A percentile compares a stretch with the other conserved stretches of the same genome.
These are phyloP conservation scores for Zhuqinia jingwanae DNA, from an alignment of 2,888 invertebrate genomes.

Conservation along the genomic window DNA sequence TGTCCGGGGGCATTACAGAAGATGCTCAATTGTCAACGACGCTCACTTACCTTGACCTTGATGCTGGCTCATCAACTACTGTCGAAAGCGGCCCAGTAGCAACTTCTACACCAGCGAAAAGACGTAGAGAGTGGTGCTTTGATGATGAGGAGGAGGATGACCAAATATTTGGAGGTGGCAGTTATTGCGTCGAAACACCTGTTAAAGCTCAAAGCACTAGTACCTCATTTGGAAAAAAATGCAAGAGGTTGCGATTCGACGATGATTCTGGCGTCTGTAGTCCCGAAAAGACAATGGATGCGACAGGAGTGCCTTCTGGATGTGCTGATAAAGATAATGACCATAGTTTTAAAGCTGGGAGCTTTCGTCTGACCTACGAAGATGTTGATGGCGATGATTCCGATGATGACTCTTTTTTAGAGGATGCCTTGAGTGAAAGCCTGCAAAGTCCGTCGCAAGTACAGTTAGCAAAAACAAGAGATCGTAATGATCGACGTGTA, in stretches of 20 bases:
- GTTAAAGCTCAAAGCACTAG: conserved; percentile 36
- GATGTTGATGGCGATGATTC: conserved; percentile 66
- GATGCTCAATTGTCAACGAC: conserved; percentile 56
- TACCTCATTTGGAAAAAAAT: conserved; percentile 18
- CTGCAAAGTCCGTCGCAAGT: conserved; percentile 54
- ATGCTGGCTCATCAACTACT: conserved; percentile 69
- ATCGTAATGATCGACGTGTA: conserved; percentile 77
- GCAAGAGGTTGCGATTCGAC: conserved; percentile 73
- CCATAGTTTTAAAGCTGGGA: conserved; percentile 43
- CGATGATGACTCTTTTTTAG: conserved; percentile 78
- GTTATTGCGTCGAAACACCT: conserved; percentile 58
- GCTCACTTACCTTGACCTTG: conserved; percentile 78
- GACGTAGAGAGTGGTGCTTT: conserved; percentile 75
- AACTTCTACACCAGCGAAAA: conserved; percentile 64
- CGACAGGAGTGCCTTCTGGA: conserved; percentile 48
- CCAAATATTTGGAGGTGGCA: conserved; percentile 41
- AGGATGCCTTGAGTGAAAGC: conserved; percentile 73
- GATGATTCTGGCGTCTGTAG: conserved; percentile 40
- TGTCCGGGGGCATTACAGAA: conserved; percentile 48
- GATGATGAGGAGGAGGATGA: conserved; percentile 73
- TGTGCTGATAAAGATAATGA: background rate
- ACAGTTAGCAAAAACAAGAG: conserved; percentile 51
- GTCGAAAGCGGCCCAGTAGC: conserved; percentile 53
- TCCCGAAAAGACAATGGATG: conserved; percentile 42
- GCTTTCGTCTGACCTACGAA: conserved; percentile 65